A percentile compares a stretch with the other conserved stretches of the same genome.
Evolutionary conservation across 35 echinoderm and acorn worm genomes (phyloP).

Genomic region (Amphiura filiformis): DNA sequence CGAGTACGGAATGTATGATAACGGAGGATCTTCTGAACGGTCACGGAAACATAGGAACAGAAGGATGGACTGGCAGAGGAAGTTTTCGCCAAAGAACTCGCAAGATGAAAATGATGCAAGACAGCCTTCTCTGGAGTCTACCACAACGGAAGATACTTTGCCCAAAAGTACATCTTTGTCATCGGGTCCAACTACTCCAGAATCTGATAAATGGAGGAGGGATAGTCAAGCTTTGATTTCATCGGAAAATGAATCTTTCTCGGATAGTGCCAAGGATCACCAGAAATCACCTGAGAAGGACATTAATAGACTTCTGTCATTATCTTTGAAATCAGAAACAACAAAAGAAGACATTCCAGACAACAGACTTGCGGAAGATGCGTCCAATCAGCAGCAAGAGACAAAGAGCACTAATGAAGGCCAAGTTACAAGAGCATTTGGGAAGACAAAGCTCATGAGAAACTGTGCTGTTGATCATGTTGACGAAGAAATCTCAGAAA

Average conservation of each 20-base stretch:
- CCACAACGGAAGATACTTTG: slow-evolving; percentile 71
- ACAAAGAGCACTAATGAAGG: neutral
- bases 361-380: neutral
- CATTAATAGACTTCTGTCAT: neutral
- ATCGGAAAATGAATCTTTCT: slow-evolving; percentile 23
- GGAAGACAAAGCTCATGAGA: neutral
- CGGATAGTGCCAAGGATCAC: slow-evolving; percentile 26
- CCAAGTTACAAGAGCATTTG: neutral
- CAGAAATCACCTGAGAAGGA: slow-evolving; percentile 28
- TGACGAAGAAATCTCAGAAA: neutral
- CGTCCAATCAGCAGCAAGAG: neutral
- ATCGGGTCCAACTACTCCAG: slow-evolving; percentile 75
- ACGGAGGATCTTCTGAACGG: neutral
- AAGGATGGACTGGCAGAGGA: neutral
- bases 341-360: neutral
- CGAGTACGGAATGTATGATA: slow-evolving; percentile 50
- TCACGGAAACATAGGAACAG: neutral
- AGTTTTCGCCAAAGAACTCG: slow-evolving; percentile 38
- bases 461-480: neutral
- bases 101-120: slow-evolving; percentile 57
- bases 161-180: slow-evolving; percentile 91
- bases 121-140: slow-evolving; percentile 81
- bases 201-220: slow-evolving; percentile 58
- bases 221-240: slow-evolving; percentile 47
- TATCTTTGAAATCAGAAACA: neutral